Conservation (phyloP, 2,797 vertebrate genomes). For the Hafferia zeledoni region DNA sequence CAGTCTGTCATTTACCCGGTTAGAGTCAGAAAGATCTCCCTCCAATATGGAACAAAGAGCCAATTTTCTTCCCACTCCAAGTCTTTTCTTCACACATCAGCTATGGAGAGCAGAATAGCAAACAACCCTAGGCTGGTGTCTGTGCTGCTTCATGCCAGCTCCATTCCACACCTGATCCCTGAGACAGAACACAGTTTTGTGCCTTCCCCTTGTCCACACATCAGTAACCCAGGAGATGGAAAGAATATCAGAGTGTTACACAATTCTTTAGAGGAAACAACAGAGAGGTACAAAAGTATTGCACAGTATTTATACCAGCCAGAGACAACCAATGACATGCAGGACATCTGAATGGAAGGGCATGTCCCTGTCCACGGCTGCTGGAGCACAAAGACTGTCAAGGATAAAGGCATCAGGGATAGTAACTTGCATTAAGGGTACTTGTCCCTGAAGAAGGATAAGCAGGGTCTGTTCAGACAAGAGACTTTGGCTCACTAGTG, state of each 20-base stretch:
- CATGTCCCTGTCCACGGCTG: not conserved
- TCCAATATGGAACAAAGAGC: not conserved
- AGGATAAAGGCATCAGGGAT: not conserved
- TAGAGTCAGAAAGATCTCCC: not conserved
- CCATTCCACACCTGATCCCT: not conserved
- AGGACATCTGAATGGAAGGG: not conserved
- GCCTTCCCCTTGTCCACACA: not conserved
- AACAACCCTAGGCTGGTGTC: not conserved
- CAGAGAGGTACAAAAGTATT: not conserved
- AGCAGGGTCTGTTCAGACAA: not conserved
- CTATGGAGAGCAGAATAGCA: not conserved
- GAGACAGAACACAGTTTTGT: not conserved
- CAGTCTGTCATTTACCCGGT: not conserved
- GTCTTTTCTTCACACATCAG: not conserved
- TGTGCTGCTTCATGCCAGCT: not conserved
- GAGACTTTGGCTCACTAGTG: not conserved
- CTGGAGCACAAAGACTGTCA: not conserved
- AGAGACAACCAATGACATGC: not conserved
- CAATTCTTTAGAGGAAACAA: not conserved
- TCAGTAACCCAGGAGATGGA: not conserved
- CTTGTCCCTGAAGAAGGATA: not conserved
- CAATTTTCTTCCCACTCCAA: not conserved
- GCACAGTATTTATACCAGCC: not conserved
- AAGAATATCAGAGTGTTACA: not conserved
- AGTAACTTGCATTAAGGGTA: not conserved